phyloP scores from a whole-genome alignment of 2,888 invertebrate species.

The Latrodectus elegans region DNA sequence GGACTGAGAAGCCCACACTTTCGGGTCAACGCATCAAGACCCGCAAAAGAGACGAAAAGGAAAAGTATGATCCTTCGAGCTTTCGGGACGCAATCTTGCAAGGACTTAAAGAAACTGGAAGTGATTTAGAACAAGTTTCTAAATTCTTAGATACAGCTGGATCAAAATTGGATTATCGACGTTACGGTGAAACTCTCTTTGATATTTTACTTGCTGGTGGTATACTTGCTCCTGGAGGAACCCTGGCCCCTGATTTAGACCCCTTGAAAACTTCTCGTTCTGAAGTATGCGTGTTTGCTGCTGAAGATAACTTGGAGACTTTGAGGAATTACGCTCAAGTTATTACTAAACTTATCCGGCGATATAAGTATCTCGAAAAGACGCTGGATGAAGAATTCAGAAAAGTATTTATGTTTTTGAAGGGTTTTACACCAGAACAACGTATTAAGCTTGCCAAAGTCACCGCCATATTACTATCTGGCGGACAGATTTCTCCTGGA shows the following conservation, averaged over 20 bases:
- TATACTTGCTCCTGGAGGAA: conserved; percentile 92
- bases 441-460: conserved; percentile 93
- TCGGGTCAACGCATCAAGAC: conserved; percentile 99
- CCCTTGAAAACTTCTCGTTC: conserved; percentile 87
- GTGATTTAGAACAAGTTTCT: conserved; percentile 95
- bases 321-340: conserved; percentile 89
- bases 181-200: conserved; percentile 98
- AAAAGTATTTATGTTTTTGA: conserved; percentile 91
- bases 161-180: conserved; percentile 96
- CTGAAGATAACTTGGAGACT: conserved; percentile 89
- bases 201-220: conserved; percentile 98
- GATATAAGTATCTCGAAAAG: conserved; percentile 99
- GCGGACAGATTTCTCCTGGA: conserved; percentile 91
- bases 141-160: conserved; percentile 96
- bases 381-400: conserved; percentile 98
- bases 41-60: conserved; percentile 99
- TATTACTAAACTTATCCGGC: conserved; percentile 95
- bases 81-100: conserved; percentile 97
- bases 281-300: conserved; percentile 92
- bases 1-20: conserved; percentile 99
- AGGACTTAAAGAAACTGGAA: conserved; percentile 83
- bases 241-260: conserved; percentile 90
- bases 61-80: conserved; percentile 98
- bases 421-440: conserved; percentile 92
- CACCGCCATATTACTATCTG: conserved; percentile 94